A percentile compares a stretch with the other conserved stretches of the same genome.
phyloP scores from a whole-genome alignment of 2,797 vertebrate species.

The Dendrocincla tyrannina region DNA sequence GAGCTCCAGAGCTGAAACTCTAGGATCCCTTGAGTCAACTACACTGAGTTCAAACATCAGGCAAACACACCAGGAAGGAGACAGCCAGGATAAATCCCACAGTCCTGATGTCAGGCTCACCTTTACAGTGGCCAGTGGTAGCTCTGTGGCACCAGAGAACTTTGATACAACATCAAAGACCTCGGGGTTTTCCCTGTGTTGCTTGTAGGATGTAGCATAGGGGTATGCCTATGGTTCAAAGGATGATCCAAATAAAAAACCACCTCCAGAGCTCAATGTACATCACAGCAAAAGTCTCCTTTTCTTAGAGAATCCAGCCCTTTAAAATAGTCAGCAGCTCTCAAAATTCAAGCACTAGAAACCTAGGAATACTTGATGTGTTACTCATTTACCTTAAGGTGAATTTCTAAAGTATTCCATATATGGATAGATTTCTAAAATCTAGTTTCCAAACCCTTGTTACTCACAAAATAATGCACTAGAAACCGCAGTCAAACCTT shows the following conservation, averaged over 20 bases:
- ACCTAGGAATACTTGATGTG: neutral
- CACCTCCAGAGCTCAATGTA: neutral
- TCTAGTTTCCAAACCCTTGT: neutral
- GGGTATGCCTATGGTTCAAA: neutral
- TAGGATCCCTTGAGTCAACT: neutral
- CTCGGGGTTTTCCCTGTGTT: neutral
- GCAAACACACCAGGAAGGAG: neutral
- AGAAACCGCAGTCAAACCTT: neutral
- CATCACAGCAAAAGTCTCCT: neutral
- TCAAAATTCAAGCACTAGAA: neutral
- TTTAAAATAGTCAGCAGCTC: neutral
- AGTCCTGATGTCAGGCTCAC: neutral
- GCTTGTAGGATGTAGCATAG: neutral
- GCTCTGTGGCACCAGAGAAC: neutral
- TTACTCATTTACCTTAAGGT: neutral
- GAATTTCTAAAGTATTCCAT: neutral
- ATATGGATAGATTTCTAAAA: neutral
- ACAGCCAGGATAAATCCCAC: neutral
- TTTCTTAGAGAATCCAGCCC: neutral
- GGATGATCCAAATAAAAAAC: neutral
- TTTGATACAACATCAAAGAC: neutral
- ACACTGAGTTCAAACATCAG: neutral
- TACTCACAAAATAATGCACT: neutral
- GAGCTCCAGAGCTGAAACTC: neutral
- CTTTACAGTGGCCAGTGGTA: fast-evolving